phyloP scores from a whole-genome alignment of 2,797 vertebrate species.

The Malurus splendens region DNA sequence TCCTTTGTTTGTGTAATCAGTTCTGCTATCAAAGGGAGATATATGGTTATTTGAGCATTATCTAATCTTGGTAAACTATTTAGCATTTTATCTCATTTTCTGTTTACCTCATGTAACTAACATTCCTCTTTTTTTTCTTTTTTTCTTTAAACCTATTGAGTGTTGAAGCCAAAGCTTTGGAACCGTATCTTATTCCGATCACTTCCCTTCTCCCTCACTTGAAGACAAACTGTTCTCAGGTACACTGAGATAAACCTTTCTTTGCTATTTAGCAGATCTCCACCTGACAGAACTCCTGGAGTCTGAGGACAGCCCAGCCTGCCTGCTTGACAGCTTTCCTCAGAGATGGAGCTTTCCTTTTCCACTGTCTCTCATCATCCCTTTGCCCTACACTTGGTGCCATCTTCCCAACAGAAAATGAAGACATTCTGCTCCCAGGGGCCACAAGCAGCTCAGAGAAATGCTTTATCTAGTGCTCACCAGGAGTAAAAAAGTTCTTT shows the following conservation, averaged over 20 bases:
- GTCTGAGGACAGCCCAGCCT: not conserved
- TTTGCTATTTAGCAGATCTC: not conserved
- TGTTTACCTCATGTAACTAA: not conserved
- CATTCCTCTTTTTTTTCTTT: not conserved
- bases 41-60: not conserved
- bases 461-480: not conserved
- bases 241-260: not conserved
- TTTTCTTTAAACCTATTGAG: not conserved
- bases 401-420: not conserved
- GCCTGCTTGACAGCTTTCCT: not conserved
- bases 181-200: rapidly evolving
- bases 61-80: not conserved
- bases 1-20: conserved; percentile 6
- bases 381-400: not conserved
- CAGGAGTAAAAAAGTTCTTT: not conserved
- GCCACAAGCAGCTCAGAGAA: not conserved
- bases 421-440: not conserved
- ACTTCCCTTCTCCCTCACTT: not conserved
- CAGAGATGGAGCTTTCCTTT: not conserved
- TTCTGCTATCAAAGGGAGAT: not conserved
- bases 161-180: not conserved
- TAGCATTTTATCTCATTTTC: conserved; percentile 30
- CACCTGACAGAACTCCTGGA: not conserved
- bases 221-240: not conserved
- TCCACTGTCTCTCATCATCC: not conserved